Evolutionary conservation across 1,140 invertebrate species (phyloP).

Genomic region (Aphaenogaster ashmeadi): DNA sequence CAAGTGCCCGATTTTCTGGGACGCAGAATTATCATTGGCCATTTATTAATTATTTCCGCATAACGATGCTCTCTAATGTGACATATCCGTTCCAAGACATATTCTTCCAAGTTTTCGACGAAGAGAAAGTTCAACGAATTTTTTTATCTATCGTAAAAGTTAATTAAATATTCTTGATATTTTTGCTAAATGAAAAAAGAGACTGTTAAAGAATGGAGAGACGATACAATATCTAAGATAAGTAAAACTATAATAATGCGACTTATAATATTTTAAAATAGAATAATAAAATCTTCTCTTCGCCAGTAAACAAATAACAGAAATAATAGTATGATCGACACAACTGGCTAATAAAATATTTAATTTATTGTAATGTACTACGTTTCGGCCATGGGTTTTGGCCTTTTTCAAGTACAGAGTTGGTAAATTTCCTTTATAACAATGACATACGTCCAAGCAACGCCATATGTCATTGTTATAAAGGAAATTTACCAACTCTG

Average conservation of each 20-base stretch:
- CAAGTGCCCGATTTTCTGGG: constrained; percentile 6
- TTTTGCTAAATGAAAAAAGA: neutral
- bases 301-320: too few species aligned
- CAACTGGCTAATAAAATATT: too few species aligned
- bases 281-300: too few species aligned
- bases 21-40: constrained; percentile 4
- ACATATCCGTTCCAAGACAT: neutral
- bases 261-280: neutral
- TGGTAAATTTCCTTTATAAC: too few species aligned
- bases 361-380: too few species aligned
- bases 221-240: neutral
- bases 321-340: too few species aligned
- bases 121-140: neutral
- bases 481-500: too few species aligned
- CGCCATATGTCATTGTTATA: too few species aligned
- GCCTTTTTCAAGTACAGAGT: too few species aligned
- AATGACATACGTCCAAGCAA: too few species aligned
- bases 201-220: neutral
- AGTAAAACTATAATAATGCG: constrained; percentile 8
- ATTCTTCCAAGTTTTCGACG: neutral
- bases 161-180: neutral
- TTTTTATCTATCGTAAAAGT: neutral
- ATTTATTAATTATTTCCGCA: constrained; percentile 12
- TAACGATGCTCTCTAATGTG: neutral
- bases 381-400: too few species aligned